Base-by-base conservation (phyloP, 2,113 vertebrate species). In the Ifrita kowaldi region DNA sequence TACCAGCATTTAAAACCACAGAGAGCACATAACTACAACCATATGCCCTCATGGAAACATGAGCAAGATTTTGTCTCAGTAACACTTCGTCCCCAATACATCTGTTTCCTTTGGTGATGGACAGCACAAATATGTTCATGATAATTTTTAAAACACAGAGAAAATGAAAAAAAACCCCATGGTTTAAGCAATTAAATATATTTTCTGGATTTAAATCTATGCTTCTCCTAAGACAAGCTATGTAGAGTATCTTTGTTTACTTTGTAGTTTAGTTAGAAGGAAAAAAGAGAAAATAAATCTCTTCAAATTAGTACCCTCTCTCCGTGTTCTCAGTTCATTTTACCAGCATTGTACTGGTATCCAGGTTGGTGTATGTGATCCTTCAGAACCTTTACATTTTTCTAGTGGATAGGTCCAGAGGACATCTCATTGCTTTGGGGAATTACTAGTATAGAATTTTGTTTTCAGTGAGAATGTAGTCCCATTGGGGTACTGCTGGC, bases 81-180 rank as follows among this genome's bases (percentile, higher is more conserved):
- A 76, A 16, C 13, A 49, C 6, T 65, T 69, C 1, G 13, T 16
- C 5, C 5, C 9, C 20, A 37, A 13, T 17, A 87, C 3, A 9
- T 53, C 13, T 63, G 2, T 69, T 90, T 90, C 32, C 7, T 68
- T 80, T 2, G 2, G 22, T n/a, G 41, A 57, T 14, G 9, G 44
- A 62, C 32, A 88, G 32, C 6, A 28, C 13, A 68, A 69, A 20
- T 3, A 2, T 63, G 12, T 56, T 85, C 88, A 56, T 33, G 52
- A 8, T 60, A 42, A 68, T 13, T 52, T 68, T 73, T 67, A 27
- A 50, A 92, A 42, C 4, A 46, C 13, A 44, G 2, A 67, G 13
- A 41, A 89, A 67, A 84, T 23, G 0, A 17, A 68, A 33, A 67
- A 85, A 88, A 13, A 0, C 1, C 12, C 7, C 2, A 16, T 26